Evolutionary conservation across 2,888 invertebrate species (phyloP), one percentile per base, ranked within the genome.

Genomic region (Ectemnius cavifrons): DNA sequence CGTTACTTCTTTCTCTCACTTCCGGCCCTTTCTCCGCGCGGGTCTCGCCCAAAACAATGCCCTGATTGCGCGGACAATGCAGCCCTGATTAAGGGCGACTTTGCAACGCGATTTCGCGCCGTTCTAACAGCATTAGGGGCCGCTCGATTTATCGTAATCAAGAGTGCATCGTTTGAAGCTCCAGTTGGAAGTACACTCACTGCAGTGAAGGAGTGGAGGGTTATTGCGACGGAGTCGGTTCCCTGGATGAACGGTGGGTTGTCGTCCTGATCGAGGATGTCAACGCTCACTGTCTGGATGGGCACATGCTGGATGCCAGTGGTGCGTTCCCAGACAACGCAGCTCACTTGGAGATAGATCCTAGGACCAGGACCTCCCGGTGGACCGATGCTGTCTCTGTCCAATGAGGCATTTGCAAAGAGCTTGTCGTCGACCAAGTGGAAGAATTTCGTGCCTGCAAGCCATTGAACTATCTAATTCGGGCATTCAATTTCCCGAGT

Each of bases 211-310:
- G 89, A 89, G 5, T 82, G 67, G 28, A 92, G 83, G 27, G 82
- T 81, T 58, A 91, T 88, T 37, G 86, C 82, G n/a, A 91, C 75
- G 46, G 78, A 87, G 63, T 84, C 82, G 45, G 86, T 80, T 1
- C 87, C 87, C 70, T 92, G 91, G 11, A 89, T 84, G n/a, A 85
- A 76, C 0, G 92, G 92, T 1, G 91, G 90, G 87, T 92, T 92
- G 78, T 92, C 92, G 78, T 92, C 91, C 61, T 92, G 91, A 79
- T 93, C 93, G 78, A 93, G 90, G 46, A 94, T 83, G 2, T 92
- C 91, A n/a, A 94, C 87, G 58, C 88, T 85, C 6, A 92, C 81
- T 2, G 87, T 84, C 74, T 89, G 90, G 37, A 86, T 83, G 16
- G 89, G 80, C 0, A 88, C 87, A 62, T 87, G 80, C 65, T 91